Conservation (phyloP, 2,888 invertebrate species). For the Stenolophus ochropezus region DNA sequence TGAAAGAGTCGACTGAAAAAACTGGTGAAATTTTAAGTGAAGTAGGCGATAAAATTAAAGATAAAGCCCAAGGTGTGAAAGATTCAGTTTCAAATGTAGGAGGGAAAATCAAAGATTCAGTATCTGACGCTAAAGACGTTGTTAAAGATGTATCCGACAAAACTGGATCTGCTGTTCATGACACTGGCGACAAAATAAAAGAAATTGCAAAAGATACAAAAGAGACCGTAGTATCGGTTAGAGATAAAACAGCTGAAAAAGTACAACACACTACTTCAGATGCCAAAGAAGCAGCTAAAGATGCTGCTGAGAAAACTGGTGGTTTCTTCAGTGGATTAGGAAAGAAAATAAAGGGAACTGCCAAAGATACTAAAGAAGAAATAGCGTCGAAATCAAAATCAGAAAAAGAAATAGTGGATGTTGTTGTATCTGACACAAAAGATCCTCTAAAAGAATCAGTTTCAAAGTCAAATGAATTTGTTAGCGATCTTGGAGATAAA, state of each 20-base stretch:
- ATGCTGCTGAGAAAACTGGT: slow-evolving; percentile 58
- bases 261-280: slow-evolving; percentile 61
- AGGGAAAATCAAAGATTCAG: no score
- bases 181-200: slow-evolving; percentile 43
- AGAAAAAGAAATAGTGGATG: slow-evolving; percentile 50
- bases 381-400: slow-evolving; percentile 39
- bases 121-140: slow-evolving; percentile 56
- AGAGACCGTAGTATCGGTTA: neutral
- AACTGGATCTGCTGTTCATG: slow-evolving; percentile 61
- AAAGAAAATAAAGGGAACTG: slow-evolving; percentile 61
- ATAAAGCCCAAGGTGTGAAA: slow-evolving; percentile 65
- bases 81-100: no score
- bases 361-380: slow-evolving; percentile 61
- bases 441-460: neutral
- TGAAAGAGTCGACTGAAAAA: slow-evolving; percentile 58
- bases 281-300: slow-evolving; percentile 37
- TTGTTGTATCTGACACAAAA: neutral
- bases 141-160: slow-evolving; percentile 60
- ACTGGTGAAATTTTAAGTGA: slow-evolving; percentile 63
- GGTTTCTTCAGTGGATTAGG: slow-evolving; percentile 64
- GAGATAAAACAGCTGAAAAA: slow-evolving; percentile 55
- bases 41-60: slow-evolving; percentile 64
- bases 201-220: slow-evolving; percentile 51
- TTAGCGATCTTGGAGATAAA: slow-evolving; percentile 62
- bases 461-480: slow-evolving; percentile 65